Percentiles rank a stretch among this genome's conserved stretches.
Conservation (phyloP, 2,797 vertebrate genomes). For the Momotus momota region DNA sequence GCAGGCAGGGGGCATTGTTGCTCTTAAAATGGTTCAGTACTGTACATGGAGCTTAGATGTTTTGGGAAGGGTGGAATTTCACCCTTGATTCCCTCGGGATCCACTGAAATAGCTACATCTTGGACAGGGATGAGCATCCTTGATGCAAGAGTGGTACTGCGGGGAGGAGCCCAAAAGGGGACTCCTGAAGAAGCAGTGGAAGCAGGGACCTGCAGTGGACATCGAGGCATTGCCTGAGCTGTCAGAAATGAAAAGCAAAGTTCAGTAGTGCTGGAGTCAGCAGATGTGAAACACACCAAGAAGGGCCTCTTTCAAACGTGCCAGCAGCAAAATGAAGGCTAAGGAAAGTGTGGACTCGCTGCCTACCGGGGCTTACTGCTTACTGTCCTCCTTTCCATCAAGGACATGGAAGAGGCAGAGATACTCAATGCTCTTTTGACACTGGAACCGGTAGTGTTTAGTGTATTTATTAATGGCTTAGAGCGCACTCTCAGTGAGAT, state of each 20-base stretch:
- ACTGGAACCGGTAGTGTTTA: background rate
- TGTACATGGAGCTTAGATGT: background rate
- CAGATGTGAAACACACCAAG: background rate
- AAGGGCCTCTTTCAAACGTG: background rate
- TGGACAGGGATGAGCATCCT: background rate
- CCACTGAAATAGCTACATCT: background rate
- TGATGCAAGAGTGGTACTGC: background rate
- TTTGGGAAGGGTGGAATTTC: constrained; percentile 17
- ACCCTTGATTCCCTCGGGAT: background rate
- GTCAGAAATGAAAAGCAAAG: background rate
- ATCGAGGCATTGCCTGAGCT: background rate
- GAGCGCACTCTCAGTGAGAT: fast-evolving
- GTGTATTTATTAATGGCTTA: background rate
- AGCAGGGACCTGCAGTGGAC: background rate
- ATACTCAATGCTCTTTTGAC: background rate
- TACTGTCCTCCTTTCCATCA: background rate
- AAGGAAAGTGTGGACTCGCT: background rate
- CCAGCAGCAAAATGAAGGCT: background rate
- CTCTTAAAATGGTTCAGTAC: constrained; percentile 49
- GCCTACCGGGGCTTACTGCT: background rate
- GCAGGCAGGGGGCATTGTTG: constrained; percentile 70
- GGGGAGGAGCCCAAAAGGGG: background rate
- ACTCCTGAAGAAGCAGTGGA: background rate
- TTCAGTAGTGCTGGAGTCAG: background rate
- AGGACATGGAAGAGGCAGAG: background rate